phyloP scores from a whole-genome alignment of 2,113 vertebrate species.

The Alosa alosa region DNA sequence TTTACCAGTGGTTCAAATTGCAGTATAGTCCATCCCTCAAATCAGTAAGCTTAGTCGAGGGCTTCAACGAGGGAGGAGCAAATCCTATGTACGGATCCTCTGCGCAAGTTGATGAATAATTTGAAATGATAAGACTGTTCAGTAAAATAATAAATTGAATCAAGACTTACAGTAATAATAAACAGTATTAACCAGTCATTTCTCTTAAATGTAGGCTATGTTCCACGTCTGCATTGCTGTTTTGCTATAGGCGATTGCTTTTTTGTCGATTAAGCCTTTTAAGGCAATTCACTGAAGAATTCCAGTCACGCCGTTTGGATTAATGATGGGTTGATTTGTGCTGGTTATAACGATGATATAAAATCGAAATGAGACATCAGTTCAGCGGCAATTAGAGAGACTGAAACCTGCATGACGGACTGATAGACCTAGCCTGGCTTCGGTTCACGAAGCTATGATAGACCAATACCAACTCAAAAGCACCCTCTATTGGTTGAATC shows the following conservation, averaged over 20 bases:
- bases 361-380: neutral
- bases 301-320: neutral
- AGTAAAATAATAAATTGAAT: neutral
- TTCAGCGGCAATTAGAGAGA: neutral
- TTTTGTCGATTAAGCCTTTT: neutral
- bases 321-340: neutral
- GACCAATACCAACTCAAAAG: neutral
- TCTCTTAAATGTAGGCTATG: too few relatives aligned
- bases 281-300: neutral
- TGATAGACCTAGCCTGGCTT: neutral
- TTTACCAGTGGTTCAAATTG: constrained; percentile 41
- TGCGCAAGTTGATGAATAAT: neutral
- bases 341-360: neutral
- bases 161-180: neutral
- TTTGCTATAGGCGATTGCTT: too few relatives aligned
- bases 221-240: too few relatives aligned
- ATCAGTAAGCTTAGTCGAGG: constrained; percentile 13
- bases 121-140: neutral
- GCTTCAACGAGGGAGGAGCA: neutral
- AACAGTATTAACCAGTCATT: too few relatives aligned
- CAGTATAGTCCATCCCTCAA: constrained; percentile 50
- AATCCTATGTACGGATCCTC: neutral
- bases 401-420: neutral
- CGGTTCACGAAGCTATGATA: neutral
- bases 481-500: neutral